Evolutionary conservation across 1,140 invertebrate genomes (phyloP).

Genomic region (Drosophila pseudoobscura): DNA sequence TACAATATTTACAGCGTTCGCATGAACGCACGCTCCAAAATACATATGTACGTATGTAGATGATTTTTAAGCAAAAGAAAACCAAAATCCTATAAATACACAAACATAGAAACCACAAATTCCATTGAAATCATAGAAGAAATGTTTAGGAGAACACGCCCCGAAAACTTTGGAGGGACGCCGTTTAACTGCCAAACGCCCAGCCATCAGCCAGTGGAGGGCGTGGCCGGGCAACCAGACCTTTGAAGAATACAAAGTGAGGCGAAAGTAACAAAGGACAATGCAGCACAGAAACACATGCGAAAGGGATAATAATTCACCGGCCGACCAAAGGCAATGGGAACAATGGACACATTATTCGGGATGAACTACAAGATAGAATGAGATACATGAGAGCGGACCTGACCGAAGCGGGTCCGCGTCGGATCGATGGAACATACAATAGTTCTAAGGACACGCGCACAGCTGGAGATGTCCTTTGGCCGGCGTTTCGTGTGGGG

Average conservation of each 20-base stretch:
- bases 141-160: conserved; percentile 56
- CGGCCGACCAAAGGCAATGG: conserved; percentile 31
- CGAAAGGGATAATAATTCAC: conserved; percentile 62
- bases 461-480: conserved; percentile 46
- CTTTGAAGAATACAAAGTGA: conserved; percentile 43
- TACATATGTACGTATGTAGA: conserved; percentile 20
- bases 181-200: conserved; percentile 59
- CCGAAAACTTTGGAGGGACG: conserved; percentile 49
- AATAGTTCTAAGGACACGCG: conserved; percentile 53
- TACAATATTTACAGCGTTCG: background rate
- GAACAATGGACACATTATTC: conserved; percentile 39
- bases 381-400: conserved; percentile 5
- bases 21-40: conserved; percentile 38
- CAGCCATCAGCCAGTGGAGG: conserved; percentile 10
- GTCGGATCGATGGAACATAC: conserved; percentile 18
- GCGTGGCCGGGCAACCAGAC: conserved; percentile 44
- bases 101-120: conserved; percentile 12
- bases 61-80: conserved; percentile 24
- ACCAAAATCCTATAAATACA: conserved; percentile 48
- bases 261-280: conserved; percentile 24
- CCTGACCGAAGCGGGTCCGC: conserved; percentile 12
- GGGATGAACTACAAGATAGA: conserved; percentile 41
- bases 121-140: conserved; percentile 54
- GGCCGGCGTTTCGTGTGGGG: conserved; percentile 41
- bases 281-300: conserved; percentile 51